Base-by-base conservation (phyloP, 2,888 invertebrate species). In the Brachypterus glaber region DNA sequence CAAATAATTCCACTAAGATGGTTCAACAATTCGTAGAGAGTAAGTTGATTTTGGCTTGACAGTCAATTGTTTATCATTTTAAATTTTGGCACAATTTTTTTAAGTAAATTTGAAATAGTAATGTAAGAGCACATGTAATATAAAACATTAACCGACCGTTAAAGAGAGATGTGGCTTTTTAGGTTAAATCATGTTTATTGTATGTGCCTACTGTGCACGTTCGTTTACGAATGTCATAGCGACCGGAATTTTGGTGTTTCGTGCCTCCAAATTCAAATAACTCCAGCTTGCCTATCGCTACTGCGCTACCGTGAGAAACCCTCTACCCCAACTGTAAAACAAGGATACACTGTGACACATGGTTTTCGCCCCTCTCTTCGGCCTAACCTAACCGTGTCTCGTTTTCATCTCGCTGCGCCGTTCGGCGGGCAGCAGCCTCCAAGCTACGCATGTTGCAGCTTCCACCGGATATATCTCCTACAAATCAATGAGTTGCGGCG, bases 131-230 rank as follows among this genome's bases (percentile, higher is more conserved):
- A 62, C 60, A 60, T 55, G 61, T 60, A 59, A 50, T 54, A 47
- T 53, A 43, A 53, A 21, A 9, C 12, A 13, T 27, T 54, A 59
- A 58, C 54, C 59, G 54, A 52, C 48, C 52, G 50, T 54, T 52
- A 48, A 41, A 50, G 58, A n/a, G n/a, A n/a, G n/a, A n/a, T n/a
- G n/a, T n/a, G n/a, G 56, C 48, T 45, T 54, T 60, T 62, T 52
- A 55, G 54, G 61, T 63, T 63, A 63, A 56, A 62, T 62, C 62
- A 64, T 65, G 56, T 60, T 62, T 61, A 60, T 55, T 58, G 53
- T 58, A 59, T 54, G 59, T 61, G 59, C 58, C 55, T 59, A 63
- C 59, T 60, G 52, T 60, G 62, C 60, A 64, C 64, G 59, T 58
- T 59, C 60, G 60, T 60, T 58, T 58, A 64, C 63, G 62, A 58